These are phyloP conservation scores for Rhombomys opimus DNA, from an alignment of 2,113 vertebrate species.

Conservation along the genomic window DNA sequence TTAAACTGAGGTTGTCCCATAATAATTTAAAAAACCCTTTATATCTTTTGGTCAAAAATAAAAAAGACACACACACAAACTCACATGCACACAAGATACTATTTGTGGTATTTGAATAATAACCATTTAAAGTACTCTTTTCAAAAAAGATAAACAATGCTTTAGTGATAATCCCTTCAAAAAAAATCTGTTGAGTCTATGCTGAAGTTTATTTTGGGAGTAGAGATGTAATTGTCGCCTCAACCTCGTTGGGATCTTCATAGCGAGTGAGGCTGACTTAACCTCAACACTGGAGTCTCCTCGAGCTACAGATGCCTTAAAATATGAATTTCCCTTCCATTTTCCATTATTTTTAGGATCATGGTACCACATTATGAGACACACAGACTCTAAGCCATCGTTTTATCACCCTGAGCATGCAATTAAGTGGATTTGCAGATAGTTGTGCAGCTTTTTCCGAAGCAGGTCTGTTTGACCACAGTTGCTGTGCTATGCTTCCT, in stretches of 20 bases:
- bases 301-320: neutral
- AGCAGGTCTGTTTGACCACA: neutral
- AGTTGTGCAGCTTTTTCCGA: neutral
- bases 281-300: neutral
- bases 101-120: neutral
- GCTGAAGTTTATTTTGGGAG: neutral
- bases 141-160: neutral
- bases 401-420: neutral
- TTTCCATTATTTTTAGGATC: rapidly evolving
- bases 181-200: neutral
- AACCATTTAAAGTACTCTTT: neutral
- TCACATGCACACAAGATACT: neutral
- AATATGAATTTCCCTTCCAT: neutral
- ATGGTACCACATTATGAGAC: neutral
- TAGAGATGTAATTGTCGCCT: neutral
- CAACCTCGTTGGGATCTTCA: neutral
- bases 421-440: neutral
- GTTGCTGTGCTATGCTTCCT: neutral
- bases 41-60: too few relatives aligned
- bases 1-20: neutral
- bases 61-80: neutral
- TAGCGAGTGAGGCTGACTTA: neutral
- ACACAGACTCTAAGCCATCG: neutral
- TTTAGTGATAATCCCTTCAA: neutral
- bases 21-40: neutral